A percentile compares a stretch with the other conserved stretches of the same genome.
Conservation (phyloP, 2,888 invertebrate species). For the Drosophila suboccidentalis region DNA sequence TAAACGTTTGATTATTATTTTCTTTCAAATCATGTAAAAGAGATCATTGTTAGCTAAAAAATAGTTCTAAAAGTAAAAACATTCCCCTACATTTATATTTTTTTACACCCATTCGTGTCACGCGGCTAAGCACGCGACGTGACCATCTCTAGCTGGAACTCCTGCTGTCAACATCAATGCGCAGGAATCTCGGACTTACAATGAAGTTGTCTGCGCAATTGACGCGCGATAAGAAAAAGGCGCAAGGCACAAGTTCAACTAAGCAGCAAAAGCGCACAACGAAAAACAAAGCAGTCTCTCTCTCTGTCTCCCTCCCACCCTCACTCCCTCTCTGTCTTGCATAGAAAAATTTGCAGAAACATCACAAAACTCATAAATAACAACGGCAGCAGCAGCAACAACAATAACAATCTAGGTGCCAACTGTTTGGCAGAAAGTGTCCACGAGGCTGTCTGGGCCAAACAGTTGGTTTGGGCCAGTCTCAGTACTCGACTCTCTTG, state of each 20-base stretch:
- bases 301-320: not conserved
- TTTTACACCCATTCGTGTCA: not conserved
- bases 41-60: too few relatives aligned
- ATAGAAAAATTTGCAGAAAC: slow-evolving; percentile 82
- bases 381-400: slow-evolving; percentile 44
- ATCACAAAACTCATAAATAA: slow-evolving; percentile 83
- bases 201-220: slow-evolving; percentile 82
- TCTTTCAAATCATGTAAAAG: too few relatives aligned
- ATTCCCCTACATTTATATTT: not conserved
- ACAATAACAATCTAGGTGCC: slow-evolving; percentile 36
- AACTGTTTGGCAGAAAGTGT: slow-evolving; percentile 67
- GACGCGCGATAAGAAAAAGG: slow-evolving; percentile 67
- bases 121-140: not conserved
- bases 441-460: slow-evolving; percentile 55
- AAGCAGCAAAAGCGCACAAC: slow-evolving; percentile 21
- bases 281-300: slow-evolving; percentile 44
- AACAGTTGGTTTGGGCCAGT: slow-evolving; percentile 15
- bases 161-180: slow-evolving; percentile 82
- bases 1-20: not conserved
- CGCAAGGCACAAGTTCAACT: slow-evolving; percentile 53
- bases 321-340: slow-evolving; percentile 41
- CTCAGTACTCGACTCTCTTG: slow-evolving; percentile 52
- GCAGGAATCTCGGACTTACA: slow-evolving; percentile 68
- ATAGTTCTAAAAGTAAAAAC: not conserved
- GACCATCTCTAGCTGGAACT: slow-evolving; percentile 32